Conservation (phyloP, 2,797 vertebrate genomes). For the Acropternis orthonyx region DNA sequence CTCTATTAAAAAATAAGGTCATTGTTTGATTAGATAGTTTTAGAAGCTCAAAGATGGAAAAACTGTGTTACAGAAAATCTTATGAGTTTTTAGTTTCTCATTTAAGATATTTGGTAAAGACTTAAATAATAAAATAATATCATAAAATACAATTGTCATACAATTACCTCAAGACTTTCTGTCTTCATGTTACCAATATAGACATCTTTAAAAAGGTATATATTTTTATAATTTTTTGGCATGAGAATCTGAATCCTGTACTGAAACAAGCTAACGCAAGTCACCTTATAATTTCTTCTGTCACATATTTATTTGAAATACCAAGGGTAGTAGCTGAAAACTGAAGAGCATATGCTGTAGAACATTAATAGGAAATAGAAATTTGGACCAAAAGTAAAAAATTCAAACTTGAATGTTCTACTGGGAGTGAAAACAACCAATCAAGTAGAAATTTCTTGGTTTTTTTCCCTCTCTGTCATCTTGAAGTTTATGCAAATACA, state of each 20-base stretch:
- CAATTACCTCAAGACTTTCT: not conserved
- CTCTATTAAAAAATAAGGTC: conserved; percentile 85
- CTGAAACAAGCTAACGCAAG: not conserved
- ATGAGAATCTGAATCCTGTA: not conserved
- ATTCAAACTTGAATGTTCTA: not conserved
- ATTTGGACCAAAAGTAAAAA: not conserved
- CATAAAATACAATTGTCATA: not conserved
- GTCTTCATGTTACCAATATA: not conserved
- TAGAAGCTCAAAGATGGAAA: conserved; percentile 66
- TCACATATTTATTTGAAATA: not conserved
- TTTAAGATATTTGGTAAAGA: conserved; percentile 26
- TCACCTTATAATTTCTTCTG: not conserved
- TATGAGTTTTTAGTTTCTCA: conserved; percentile 56
- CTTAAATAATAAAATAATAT: not conserved
- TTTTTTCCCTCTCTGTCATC: not conserved
- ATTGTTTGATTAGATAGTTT: conserved; percentile 78
- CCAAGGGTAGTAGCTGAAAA: not conserved
- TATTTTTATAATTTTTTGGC: not conserved
- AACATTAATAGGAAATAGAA: not conserved
- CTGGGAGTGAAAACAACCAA: not conserved
- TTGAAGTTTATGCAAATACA: not conserved
- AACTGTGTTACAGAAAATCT: conserved; percentile 56
- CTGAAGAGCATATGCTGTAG: not conserved
- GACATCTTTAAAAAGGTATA: not conserved
- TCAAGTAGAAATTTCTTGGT: not conserved